Conservation (phyloP, 2,113 vertebrate species). For the Pan troglodytes region DNA sequence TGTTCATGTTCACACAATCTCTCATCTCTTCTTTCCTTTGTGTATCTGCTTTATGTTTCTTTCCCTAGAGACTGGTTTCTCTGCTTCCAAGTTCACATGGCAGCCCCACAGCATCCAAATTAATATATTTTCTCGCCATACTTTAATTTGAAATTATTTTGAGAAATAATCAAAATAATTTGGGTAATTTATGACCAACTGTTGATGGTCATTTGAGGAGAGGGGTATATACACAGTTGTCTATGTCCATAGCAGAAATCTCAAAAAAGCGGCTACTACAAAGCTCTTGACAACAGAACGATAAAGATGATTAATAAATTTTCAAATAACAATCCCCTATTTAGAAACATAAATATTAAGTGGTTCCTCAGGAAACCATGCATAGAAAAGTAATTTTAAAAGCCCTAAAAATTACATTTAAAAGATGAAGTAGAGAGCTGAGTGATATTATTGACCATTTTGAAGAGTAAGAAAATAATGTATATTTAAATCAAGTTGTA, state of each 20-base stretch:
- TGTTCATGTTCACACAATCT: neutral
- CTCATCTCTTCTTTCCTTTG: neutral
- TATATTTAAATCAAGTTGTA: neutral
- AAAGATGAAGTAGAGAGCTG: neutral
- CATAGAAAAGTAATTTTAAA: neutral
- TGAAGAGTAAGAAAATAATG: neutral
- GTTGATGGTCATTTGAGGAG: neutral
- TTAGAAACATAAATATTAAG: neutral
- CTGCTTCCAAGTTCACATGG: neutral
- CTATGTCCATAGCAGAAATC: neutral
- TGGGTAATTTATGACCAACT: neutral
- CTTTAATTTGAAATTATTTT: neutral
- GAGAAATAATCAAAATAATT: neutral
- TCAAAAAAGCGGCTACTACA: neutral
- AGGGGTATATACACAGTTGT: neutral
- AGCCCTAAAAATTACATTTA: neutral
- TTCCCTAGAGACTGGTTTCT: neutral
- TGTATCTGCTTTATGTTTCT: neutral
- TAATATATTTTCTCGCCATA: neutral
- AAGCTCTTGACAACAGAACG: neutral
- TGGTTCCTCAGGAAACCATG: neutral
- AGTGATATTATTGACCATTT: neutral
- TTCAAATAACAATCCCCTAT: neutral
- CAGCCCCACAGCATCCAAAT: neutral
- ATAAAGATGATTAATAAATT: neutral